Evolutionary conservation across 2,888 invertebrate genomes (phyloP).

Genomic region (Proisotoma minuta): DNA sequence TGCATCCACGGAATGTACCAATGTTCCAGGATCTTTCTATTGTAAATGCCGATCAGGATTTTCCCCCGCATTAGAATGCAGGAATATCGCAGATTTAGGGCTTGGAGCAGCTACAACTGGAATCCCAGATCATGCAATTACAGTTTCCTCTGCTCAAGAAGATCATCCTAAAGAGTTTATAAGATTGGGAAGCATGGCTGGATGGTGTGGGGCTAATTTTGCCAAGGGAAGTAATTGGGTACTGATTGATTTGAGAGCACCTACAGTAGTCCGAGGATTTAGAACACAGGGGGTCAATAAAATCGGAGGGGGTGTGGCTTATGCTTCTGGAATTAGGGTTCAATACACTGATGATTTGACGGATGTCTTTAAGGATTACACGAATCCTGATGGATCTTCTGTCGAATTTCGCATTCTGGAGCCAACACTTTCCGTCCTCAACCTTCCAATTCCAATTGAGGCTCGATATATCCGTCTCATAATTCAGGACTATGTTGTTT

Average conservation of each 20-base stretch:
- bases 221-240: slow-evolving; percentile 88
- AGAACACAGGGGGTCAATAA: slow-evolving; percentile 82
- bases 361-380: slow-evolving; percentile 83
- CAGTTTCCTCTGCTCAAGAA: slow-evolving; percentile 73
- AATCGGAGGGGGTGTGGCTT: slow-evolving; percentile 75
- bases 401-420: slow-evolving; percentile 87
- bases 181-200: slow-evolving; percentile 66
- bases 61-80: slow-evolving; percentile 76
- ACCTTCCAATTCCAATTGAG: slow-evolving; percentile 85
- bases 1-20: slow-evolving; percentile 84
- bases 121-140: slow-evolving; percentile 83
- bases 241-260: slow-evolving; percentile 77
- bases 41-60: slow-evolving; percentile 83
- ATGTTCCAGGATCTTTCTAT: slow-evolving; percentile 75
- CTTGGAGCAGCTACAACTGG: slow-evolving; percentile 69
- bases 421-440: slow-evolving; percentile 83
- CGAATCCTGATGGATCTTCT: slow-evolving; percentile 86
- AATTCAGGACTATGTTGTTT: slow-evolving; percentile 78
- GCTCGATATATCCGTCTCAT: slow-evolving; percentile 81
- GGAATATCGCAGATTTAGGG: slow-evolving; percentile 84
- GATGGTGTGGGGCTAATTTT: slow-evolving; percentile 84
- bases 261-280: slow-evolving; percentile 83
- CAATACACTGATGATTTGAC: slow-evolving; percentile 84
- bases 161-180: slow-evolving; percentile 76
- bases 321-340: slow-evolving; percentile 76